A percentile compares a stretch with the other conserved stretches of the same genome.
phyloP scores from a whole-genome alignment of 1,140 invertebrate genomes.

The Aphis craccivora region DNA sequence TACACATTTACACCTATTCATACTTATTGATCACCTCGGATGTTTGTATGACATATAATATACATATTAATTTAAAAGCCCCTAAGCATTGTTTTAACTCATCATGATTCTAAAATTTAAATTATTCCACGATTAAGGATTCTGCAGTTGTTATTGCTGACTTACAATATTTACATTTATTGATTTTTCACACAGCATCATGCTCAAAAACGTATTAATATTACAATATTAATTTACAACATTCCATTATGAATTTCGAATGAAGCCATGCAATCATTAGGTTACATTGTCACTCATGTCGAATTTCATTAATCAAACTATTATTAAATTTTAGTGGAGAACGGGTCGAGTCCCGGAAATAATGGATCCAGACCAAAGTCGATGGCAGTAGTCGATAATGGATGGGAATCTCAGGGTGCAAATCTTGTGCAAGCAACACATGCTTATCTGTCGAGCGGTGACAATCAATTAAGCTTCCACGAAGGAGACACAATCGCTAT shows the following conservation, averaged over 20 bases:
- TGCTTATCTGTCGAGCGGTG: slow-evolving; percentile 87
- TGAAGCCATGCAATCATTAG: not conserved
- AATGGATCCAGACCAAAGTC: slow-evolving; percentile 70
- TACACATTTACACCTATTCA: not conserved
- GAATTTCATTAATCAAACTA: not conserved
- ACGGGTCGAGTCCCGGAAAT: slow-evolving; percentile 67
- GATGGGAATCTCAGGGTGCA: slow-evolving; percentile 66
- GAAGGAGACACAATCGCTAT: slow-evolving; percentile 89
- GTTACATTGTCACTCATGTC: not conserved
- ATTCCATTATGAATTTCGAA: not conserved
- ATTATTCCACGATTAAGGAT: not conserved
- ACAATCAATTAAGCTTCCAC: slow-evolving; percentile 90
- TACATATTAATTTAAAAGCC: not conserved
- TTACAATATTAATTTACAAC: not conserved
- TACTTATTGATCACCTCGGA: not conserved
- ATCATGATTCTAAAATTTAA: not conserved
- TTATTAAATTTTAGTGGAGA: slow-evolving; percentile 64
- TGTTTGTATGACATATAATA: not conserved
- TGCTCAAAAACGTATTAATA: not conserved
- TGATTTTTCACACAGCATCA: not conserved
- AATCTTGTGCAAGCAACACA: slow-evolving; percentile 83
- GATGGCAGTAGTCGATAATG: slow-evolving; percentile 71
- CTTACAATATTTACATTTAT: not conserved
- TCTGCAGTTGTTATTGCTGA: not conserved
- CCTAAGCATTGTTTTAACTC: not conserved